Base-by-base conservation (phyloP, 2,888 invertebrate species). In the Apamea crenata region DNA sequence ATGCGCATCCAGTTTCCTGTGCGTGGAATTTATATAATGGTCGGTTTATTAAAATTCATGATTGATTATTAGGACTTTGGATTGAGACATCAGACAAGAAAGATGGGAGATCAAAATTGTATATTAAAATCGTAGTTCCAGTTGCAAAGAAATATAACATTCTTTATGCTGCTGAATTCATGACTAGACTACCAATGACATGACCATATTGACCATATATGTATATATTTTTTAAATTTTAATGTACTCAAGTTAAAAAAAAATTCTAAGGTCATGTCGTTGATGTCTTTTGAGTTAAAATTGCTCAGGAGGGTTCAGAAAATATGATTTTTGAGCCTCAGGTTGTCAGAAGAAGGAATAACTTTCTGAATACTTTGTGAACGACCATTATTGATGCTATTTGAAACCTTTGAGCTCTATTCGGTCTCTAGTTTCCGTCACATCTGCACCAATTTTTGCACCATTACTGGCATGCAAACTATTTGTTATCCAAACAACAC, bases 281-380 rank as follows among this genome's bases (percentile, higher is more conserved):
- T 74, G 14, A 76, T 74, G 47, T 74, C 32, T 74, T 76, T 61
- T 44, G 18, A 73, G 56, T 73, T 50, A 74, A 36, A 50, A 21
- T 29, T 69, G 5, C 29, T 59, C 16, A 29, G 59, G 14, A 29
- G 53, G n/a, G n/a, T 21, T 7, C 18, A 10, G 12, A n/a, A 1
- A 6, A 68, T 21, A 67, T 6, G 12, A n/a, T n/a, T 44, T 44
- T 68, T 68, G 12, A 44, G 6, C n/a, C 6, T 29, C 0, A 7
- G 40, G 18, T 44, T n/a, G 40, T 18, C 10, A 2, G n/a, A 16
- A 21, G 1, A 47, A 47, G 14, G 29, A 29, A 47, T 50, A 1
- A 8, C 7, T 47, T 47, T 32, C 14, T 25, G 32, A 29, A 50
- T 25, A 69, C 21, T 44, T 32, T 32, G 69, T 50, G 16, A 25